Conservation (phyloP, 2,113 vertebrate genomes). For the Tichodroma muraria region DNA sequence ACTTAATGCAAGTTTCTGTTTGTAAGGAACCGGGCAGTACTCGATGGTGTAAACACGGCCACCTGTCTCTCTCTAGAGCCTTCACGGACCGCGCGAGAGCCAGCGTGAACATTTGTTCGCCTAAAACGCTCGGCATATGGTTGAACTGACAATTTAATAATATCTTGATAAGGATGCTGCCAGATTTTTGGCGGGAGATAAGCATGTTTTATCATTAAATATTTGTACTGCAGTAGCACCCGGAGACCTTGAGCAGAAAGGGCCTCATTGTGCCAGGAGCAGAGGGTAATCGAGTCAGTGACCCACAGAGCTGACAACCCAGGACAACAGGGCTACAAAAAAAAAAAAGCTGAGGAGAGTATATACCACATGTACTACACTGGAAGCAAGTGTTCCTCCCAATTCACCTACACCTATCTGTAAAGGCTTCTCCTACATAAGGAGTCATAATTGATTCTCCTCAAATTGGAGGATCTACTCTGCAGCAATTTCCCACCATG, state of each 20-base stretch:
- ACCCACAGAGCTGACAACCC: neutral
- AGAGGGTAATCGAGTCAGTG: neutral
- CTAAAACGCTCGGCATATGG: constrained; percentile 56
- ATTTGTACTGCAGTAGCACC: constrained; percentile 53
- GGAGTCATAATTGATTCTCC: neutral
- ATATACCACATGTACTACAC: neutral
- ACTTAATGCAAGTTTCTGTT: constrained; percentile 28
- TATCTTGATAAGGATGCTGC: constrained; percentile 35
- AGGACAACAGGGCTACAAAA: neutral
- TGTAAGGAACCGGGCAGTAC: constrained; percentile 2
- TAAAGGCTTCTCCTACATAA: neutral
- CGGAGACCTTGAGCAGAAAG: constrained; percentile 36
- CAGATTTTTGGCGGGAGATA: constrained; percentile 59
- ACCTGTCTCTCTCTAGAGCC: constrained; percentile 19
- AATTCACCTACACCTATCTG: neutral
- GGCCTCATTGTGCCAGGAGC: neutral
- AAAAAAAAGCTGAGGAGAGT: neutral
- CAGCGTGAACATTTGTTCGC: constrained; percentile 43
- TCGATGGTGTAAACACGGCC: constrained; percentile 34
- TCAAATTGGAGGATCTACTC: neutral
- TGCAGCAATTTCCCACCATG: neutral
- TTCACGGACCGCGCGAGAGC: neutral
- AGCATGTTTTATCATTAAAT: constrained; percentile 62
- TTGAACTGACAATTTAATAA: constrained; percentile 59
- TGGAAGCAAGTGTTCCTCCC: neutral